Evolutionary conservation across 2,113 vertebrate species (phyloP).

Genomic region (Daboia siamensis): DNA sequence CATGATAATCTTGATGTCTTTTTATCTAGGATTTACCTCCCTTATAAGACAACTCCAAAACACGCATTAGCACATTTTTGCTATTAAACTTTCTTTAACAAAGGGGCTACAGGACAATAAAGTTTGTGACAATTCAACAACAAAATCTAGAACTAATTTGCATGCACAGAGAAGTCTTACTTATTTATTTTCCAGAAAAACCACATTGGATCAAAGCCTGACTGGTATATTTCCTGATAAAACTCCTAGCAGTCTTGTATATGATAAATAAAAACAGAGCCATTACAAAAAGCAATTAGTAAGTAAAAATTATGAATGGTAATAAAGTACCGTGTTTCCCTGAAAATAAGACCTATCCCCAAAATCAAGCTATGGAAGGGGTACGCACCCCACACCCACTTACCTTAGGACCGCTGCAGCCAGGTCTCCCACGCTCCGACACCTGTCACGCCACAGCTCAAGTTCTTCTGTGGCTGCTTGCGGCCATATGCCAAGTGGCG

Average conservation of each 20-base stretch:
- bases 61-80: neutral
- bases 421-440: too few relatives aligned
- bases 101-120: neutral
- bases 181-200: constrained; percentile 18
- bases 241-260: neutral
- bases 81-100: rapidly evolving
- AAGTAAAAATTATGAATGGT: neutral
- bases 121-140: neutral
- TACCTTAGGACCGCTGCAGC: too few relatives aligned
- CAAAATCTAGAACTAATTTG: neutral
- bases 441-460: too few relatives aligned
- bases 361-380: too few relatives aligned
- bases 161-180: neutral
- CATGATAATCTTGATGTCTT: neutral
- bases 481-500: too few relatives aligned
- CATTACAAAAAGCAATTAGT: neutral
- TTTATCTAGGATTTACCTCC: neutral
- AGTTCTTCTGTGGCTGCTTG: too few relatives aligned
- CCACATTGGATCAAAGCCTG: neutral
- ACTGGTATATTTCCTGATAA: neutral
- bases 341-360: too few relatives aligned
- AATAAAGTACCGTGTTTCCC: neutral
- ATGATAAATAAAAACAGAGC: neutral
- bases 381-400: too few relatives aligned
- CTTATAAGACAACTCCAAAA: neutral